Evolutionary conservation across 2,888 invertebrate species (phyloP), one percentile per base, ranked within the genome.

Genomic region (Nephrocerus scutellatus): DNA sequence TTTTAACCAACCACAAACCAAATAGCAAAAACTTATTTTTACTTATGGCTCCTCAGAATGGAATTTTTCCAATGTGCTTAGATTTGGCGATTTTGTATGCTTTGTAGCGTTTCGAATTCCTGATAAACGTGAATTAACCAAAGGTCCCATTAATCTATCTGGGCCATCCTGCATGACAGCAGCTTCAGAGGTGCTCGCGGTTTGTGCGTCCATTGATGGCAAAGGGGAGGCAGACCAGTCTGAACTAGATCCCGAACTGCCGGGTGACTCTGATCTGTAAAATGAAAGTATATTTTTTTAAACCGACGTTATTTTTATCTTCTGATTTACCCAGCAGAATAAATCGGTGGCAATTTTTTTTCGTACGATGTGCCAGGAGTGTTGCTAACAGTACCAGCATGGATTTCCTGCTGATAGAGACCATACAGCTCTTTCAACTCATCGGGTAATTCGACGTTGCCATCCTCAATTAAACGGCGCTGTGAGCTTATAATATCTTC

Each of bases 401-500:
- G 87, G 44, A 88, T 85, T 71, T 89, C 89, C 59, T 86, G 86
- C 59, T 88, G 87, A 56, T 89, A 89, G 47, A 87, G 70, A 33
- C 80, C 78, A 61, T 89, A 89, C 14, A 89, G 68, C 51, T 88
- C 87, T 46, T 79, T 80, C 39, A 89, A 66, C 57, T 89, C 88
- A 7, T 80, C 74, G 0, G 86, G 80, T 26, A 87, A 70, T 31
- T 75, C 73, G 18, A 86, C 68, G 44, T 80, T 80, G 31, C 79
- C 74, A 49, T 85, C 87, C 73, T 90, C 86, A 53, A 93, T 81
- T 23, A 92, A 74, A 35, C 84, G 77, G 29, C 90, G 72, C 66
- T 93, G 93, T 25, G 88, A 74, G 2, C 86, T 85, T 39, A 93
- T 92, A 49, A 93, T 92, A 64, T 92, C 89, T 61, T 93, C 92